Evolutionary conservation across 2,113 vertebrate species (phyloP).

Genomic region (Ammodytes marinus): DNA sequence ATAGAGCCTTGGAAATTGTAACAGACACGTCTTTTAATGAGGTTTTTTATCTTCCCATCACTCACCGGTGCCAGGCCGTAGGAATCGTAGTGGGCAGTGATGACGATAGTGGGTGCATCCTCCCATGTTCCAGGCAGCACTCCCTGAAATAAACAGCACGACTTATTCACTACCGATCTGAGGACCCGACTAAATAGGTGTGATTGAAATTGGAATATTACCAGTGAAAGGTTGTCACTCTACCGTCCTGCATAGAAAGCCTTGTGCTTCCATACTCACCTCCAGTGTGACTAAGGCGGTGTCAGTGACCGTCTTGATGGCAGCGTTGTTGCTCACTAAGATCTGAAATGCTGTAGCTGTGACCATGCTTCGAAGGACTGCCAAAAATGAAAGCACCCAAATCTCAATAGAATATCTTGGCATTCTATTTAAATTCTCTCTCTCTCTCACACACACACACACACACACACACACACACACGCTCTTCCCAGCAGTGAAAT

Average conservation of each 20-base stretch:
- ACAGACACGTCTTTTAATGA: too few relatives aligned
- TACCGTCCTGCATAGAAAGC: too few relatives aligned
- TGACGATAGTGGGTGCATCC: conserved; percentile 82
- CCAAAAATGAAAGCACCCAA: background rate
- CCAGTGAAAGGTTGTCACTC: background rate
- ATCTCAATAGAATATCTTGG: background rate
- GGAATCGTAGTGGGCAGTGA: conserved; percentile 87
- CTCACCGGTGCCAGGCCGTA: conserved; percentile 86
- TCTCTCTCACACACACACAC: too few relatives aligned
- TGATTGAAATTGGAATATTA: rapidly evolving
- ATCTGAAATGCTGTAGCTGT: conserved; percentile 86
- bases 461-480: too few relatives aligned
- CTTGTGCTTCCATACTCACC: conserved; percentile 75
- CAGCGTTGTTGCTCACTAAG: conserved; percentile 80
- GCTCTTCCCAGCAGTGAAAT: background rate
- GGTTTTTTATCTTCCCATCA: background rate
- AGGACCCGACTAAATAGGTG: background rate
- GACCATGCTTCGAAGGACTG: conserved; percentile 86
- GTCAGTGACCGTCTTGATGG: conserved; percentile 81
- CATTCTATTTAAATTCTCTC: too few relatives aligned
- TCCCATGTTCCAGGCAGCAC: conserved; percentile 79
- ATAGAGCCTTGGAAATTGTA: too few relatives aligned
- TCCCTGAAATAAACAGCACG: conserved; percentile 73
- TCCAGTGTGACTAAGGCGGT: conserved; percentile 81
- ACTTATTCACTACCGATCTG: background rate